Evolutionary conservation across 2,113 vertebrate species (phyloP).

Genomic region (Dasypus novemcinctus): DNA sequence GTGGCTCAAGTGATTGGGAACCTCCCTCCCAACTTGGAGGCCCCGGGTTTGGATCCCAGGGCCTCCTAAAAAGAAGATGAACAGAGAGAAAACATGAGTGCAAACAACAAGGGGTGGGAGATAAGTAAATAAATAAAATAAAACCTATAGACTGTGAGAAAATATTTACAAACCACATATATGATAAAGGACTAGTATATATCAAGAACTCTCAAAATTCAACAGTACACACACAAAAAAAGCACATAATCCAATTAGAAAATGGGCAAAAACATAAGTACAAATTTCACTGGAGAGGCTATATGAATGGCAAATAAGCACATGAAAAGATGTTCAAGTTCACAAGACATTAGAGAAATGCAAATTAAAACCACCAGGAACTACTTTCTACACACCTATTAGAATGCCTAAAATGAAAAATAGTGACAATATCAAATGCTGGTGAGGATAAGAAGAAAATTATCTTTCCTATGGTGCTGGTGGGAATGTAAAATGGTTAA

Average conservation of each 20-base stretch:
- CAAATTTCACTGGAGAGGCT: not conserved
- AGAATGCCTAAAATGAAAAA: not conserved
- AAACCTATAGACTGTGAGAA: not conserved
- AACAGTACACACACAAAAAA: too few species aligned
- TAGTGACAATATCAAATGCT: not conserved
- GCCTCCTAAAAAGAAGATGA: too few species aligned
- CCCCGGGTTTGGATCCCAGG: too few species aligned
- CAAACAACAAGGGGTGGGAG: too few species aligned
- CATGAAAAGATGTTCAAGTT: too few species aligned
- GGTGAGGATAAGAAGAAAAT: not conserved
- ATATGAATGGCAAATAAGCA: not conserved
- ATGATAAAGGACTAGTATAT: not conserved
- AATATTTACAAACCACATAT: not conserved
- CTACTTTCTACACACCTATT: not conserved
- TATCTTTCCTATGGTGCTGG: not conserved
- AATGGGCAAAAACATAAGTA: not conserved
- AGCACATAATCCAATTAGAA: not conserved
- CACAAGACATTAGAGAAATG: too few species aligned
- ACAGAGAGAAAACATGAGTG: too few species aligned
- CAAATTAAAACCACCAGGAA: too few species aligned
- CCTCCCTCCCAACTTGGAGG: too few species aligned
- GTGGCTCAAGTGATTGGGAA: too few species aligned
- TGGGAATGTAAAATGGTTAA: not conserved
- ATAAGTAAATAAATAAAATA: not conserved
- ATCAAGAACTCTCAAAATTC: not conserved